Evolutionary conservation across 2,888 invertebrate species (phyloP), one percentile per base, ranked within the genome.

Genomic region (Seira musarum): DNA sequence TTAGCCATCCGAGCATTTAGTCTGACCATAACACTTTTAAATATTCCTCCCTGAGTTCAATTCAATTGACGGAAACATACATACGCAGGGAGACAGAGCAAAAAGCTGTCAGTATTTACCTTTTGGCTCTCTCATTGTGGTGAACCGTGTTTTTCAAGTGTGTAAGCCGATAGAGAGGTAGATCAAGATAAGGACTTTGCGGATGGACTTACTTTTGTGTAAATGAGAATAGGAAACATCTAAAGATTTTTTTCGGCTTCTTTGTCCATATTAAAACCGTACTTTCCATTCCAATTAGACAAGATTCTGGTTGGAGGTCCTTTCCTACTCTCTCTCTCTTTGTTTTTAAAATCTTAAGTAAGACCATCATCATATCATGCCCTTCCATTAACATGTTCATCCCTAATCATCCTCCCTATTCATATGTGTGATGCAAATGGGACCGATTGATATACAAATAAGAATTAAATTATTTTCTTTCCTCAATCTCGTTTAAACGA

Each of bases 181-280:
- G 69, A 80, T 74, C 69, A 79, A 80, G 80, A 80, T 80, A 80
- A 80, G 70, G 75, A 67, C 75, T 22, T 70, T 73, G 80, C 65
- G 80, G 74, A 80, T 80, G 74, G 66, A 76, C 71, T 75, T 75
- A 80, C 80, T 75, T 46, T 74, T 70, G 75, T 80, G 80, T 80
- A 80, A 80, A 80, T 80, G 80, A 80, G 75, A 75, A 71, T 53
- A 71, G 80, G 71, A 80, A 75, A 80, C 64, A 69, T 80, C 71
- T 74, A 70, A 67, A 70, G 70, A 82, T 81, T 83, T 30, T 30
- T 30, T 83, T 84, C 87, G 87, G 87, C 76, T 82, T 75, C 87
- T 87, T 87, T 87, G 87, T 85, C 67, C 83, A 84, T 79, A 87
- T 87, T 87, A 87, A 87, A 87, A 82, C 85, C 83, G 84, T 85